These are phyloP conservation scores for Hyalella azteca DNA, from an alignment of 2,888 invertebrate species.

Conservation along the genomic window DNA sequence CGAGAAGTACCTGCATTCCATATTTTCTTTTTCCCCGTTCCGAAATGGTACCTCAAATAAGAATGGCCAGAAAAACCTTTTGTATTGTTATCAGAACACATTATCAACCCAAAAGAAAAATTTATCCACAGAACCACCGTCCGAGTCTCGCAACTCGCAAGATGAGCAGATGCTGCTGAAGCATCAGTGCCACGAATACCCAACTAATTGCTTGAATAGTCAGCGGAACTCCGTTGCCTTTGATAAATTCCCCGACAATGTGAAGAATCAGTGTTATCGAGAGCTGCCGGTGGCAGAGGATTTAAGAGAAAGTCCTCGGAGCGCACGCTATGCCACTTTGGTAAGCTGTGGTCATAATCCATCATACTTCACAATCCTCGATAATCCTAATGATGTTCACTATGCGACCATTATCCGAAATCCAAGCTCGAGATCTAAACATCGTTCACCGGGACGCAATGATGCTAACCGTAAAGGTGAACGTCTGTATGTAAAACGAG, in stretches of 20 bases:
- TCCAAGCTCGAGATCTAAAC: neutral
- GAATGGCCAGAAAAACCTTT: neutral
- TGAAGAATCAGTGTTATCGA: neutral
- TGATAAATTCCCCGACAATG: neutral
- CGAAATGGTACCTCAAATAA: neutral
- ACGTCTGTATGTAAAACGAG: neutral
- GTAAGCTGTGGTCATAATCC: neutral
- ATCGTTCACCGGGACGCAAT: neutral
- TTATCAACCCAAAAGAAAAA: too few species aligned
- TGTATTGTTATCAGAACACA: too few species aligned
- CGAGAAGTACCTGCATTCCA: neutral
- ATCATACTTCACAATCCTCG: neutral
- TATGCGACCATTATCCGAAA: conserved; percentile 5
- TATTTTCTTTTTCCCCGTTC: conserved; percentile 13
- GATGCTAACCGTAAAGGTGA: neutral
- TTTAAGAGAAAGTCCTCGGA: neutral
- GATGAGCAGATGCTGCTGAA: neutral
- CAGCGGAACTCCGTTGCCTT: neutral
- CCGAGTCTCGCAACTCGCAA: neutral
- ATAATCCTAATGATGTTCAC: neutral
- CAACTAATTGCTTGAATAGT: conserved; percentile 7
- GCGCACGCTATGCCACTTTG: neutral
- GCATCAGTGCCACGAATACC: neutral
- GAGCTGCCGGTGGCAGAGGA: neutral
- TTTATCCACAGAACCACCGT: neutral